These are phyloP conservation scores for Folsomia candida DNA, from an alignment of 2,888 invertebrate genomes.

Conservation along the genomic window DNA sequence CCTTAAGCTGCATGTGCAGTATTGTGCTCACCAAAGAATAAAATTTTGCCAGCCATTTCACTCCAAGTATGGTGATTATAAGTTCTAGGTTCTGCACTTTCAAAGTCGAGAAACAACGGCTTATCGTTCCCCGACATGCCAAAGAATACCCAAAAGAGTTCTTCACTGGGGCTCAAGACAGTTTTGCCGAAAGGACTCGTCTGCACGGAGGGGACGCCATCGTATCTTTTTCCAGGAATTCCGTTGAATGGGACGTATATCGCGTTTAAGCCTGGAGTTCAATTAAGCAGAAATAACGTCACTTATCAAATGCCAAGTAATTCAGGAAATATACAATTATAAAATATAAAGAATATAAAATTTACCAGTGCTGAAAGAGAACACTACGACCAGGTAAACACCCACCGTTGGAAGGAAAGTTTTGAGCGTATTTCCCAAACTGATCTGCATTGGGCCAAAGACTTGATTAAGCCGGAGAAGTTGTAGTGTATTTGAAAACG, in stretches of 20 bases:
- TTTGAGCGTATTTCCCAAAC: conserved; percentile 64
- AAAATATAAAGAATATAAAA: too few relatives aligned
- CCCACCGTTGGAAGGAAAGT: conserved; percentile 65
- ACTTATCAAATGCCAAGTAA: neutral
- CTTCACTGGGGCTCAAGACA: neutral
- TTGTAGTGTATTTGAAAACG: conserved; percentile 64
- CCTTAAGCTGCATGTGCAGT: neutral
- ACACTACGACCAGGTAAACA: conserved; percentile 62
- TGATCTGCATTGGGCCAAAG: conserved; percentile 62
- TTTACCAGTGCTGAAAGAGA: conserved; percentile 62
- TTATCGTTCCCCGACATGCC: conserved; percentile 11
- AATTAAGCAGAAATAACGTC: neutral
- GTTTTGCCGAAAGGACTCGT: neutral
- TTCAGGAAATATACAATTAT: too few relatives aligned
- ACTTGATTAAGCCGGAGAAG: conserved; percentile 64
- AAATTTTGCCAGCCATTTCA: neutral
- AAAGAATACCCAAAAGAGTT: conserved; percentile 19
- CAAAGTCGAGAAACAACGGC: too few relatives aligned
- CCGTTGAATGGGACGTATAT: conserved; percentile 24
- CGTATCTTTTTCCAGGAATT: neutral
- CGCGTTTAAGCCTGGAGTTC: conserved; percentile 6
- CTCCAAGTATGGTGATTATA: neutral
- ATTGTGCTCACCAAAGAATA: neutral
- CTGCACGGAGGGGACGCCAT: neutral
- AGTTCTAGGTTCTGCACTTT: too few relatives aligned